These are phyloP conservation scores for Ormyrus rosae DNA, from an alignment of 2,888 invertebrate genomes.

Conservation along the genomic window DNA sequence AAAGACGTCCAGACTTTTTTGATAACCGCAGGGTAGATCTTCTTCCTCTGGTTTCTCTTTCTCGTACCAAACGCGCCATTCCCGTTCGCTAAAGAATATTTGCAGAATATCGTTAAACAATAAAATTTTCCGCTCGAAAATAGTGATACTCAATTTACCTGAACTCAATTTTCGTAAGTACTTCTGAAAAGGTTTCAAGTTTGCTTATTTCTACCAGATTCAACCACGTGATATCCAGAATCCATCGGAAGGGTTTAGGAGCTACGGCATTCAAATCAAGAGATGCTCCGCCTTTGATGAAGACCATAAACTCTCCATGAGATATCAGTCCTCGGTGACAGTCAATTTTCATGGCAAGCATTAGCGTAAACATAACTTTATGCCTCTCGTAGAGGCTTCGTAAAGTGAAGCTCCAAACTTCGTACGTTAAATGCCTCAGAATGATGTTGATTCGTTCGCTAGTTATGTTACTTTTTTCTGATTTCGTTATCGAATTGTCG, in stretches of 20 bases:
- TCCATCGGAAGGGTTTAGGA: constrained; percentile 96
- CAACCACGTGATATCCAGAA: constrained; percentile 96
- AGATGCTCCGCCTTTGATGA: constrained; percentile 97
- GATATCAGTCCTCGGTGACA: constrained; percentile 88
- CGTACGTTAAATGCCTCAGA: constrained; percentile 90
- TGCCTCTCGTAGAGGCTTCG: constrained; percentile 95
- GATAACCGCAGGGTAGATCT: constrained; percentile 92
- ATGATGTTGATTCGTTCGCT: constrained; percentile 93
- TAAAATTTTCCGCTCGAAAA: no score
- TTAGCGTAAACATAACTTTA: constrained; percentile 93
- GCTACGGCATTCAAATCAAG: constrained; percentile 93
- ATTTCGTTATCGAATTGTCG: constrained; percentile 94
- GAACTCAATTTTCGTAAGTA: constrained; percentile 87
- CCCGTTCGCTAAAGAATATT: constrained; percentile 83
- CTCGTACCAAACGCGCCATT: constrained; percentile 94
- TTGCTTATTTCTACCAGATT: constrained; percentile 96
- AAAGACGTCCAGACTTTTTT: constrained; percentile 90
- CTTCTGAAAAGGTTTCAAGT: constrained; percentile 86
- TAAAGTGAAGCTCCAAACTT: constrained; percentile 94
- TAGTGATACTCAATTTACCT: constrained; percentile 22
- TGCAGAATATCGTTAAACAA: no score
- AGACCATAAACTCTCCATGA: constrained; percentile 94
- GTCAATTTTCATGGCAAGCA: constrained; percentile 97
- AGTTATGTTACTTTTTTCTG: constrained; percentile 89
- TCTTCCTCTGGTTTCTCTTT: constrained; percentile 95